Percentiles rank a stretch among this genome's conserved stretches.
Conservation (phyloP, 2,113 vertebrate genomes). For the Sinosuthora webbiana region DNA sequence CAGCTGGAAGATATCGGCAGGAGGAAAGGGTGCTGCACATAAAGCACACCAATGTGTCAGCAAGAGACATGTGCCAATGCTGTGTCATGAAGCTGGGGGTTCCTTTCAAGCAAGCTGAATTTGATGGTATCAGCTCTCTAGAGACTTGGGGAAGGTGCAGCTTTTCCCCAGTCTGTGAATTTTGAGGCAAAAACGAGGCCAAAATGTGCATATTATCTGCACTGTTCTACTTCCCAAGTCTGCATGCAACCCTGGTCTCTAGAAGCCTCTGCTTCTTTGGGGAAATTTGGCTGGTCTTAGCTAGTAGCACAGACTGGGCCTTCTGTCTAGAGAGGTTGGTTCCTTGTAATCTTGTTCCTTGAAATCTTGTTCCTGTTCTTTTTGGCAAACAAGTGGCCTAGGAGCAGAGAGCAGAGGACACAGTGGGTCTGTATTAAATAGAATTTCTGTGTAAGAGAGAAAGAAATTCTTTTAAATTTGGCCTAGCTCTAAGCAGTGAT, state of each 20-base stretch:
- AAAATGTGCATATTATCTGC: not conserved
- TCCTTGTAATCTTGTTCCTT: not conserved
- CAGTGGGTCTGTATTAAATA: not conserved
- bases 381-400: not conserved
- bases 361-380: not conserved
- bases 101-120: not conserved
- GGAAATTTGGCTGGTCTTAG: not conserved
- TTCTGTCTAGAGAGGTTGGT: not conserved
- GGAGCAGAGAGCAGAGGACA: not conserved
- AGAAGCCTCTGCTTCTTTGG: not conserved
- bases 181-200: not conserved
- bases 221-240: not conserved
- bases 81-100: not conserved
- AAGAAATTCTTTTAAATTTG: not conserved
- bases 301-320: not conserved
- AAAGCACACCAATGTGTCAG: not conserved
- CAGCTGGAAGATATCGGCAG: conserved; percentile 58
- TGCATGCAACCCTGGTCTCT: not conserved
- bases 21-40: conserved; percentile 72
- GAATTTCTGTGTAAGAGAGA: not conserved
- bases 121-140: not conserved
- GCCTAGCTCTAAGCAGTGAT: not conserved
- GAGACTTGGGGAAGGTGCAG: not conserved
- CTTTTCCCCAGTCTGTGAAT: not conserved
- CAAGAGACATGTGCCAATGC: not conserved